Evolutionary conservation across 2,888 invertebrate genomes (phyloP), one percentile per base, ranked within the genome.

Genomic region (Acrobasis repandana): DNA sequence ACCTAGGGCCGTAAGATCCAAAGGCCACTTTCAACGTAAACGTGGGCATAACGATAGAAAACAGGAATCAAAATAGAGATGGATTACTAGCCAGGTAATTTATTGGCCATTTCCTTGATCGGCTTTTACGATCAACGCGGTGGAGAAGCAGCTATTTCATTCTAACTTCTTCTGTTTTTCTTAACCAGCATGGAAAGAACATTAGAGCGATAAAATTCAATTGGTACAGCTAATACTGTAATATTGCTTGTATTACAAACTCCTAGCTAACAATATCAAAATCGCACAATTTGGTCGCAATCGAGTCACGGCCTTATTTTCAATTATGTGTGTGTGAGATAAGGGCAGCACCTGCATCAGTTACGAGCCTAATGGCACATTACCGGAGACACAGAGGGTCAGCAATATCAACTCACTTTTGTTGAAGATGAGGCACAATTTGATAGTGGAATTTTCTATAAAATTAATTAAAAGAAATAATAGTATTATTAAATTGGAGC

Each of bases 301-400:
- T 11, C 14, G 33, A 47, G 33, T 15, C 15, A 14, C 0, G 11
- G 34, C 10, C n/a, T 36, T 58, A 84, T 86, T 75, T 86, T 85
- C 73, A 75, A 83, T 85, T 49, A 86, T 83, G 80, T 79, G 79
- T 75, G 70, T 68, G 72, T 66, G 76, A 82, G 85, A 88, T 85
- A 85, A 85, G 88, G 88, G 90, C 88, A 80, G 61, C 75, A 89
- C 87, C 88, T 88, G 88, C 86, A 88, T 88, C 85, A 82, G 76
- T 71, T 69, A 63, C 66, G 62, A 63, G 66, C 68, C 76, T 90
- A 88, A 90, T 89, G 86, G 85, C 80, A 84, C 85, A 88, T 89
- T 88, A 88, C 79, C 82, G 83, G 81, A 82, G 78, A 79, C 79
- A 76, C 66, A 50, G 38, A 69, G 72, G 71, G 72, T 67, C 58